Evolutionary conservation across 2,888 invertebrate genomes (phyloP).

Genomic region (Tipula helvola): DNA sequence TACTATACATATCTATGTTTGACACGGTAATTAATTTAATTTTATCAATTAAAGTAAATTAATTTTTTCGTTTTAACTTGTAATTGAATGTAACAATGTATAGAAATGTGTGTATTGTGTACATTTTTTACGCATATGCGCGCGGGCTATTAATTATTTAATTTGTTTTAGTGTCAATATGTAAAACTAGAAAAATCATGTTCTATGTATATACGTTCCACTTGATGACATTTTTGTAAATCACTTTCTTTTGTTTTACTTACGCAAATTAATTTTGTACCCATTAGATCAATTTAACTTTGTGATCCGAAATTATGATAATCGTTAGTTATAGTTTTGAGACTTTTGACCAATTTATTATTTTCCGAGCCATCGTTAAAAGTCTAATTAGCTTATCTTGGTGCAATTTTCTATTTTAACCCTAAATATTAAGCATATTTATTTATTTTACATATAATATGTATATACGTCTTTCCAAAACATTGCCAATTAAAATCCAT

Average conservation of each 20-base stretch:
- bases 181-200: background rate
- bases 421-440: background rate
- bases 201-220: background rate
- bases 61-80: background rate
- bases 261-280: background rate
- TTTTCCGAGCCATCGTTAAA: background rate
- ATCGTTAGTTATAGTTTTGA: background rate
- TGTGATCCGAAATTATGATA: background rate
- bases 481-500: background rate
- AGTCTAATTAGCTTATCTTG: background rate
- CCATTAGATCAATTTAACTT: background rate
- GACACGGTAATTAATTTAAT: background rate
- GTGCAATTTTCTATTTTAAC: background rate
- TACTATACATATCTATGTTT: background rate
- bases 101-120: background rate
- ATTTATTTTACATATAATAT: background rate
- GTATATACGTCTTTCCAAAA: no score
- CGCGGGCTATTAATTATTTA: background rate
- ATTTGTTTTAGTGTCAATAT: background rate
- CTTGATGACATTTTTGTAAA: background rate
- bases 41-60: background rate
- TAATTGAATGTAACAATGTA: background rate
- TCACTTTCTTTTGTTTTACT: background rate
- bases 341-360: background rate
- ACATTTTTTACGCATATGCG: background rate